These are phyloP conservation scores for Setophaga coronata DNA, from an alignment of 2,113 vertebrate genomes.

Conservation along the genomic window DNA sequence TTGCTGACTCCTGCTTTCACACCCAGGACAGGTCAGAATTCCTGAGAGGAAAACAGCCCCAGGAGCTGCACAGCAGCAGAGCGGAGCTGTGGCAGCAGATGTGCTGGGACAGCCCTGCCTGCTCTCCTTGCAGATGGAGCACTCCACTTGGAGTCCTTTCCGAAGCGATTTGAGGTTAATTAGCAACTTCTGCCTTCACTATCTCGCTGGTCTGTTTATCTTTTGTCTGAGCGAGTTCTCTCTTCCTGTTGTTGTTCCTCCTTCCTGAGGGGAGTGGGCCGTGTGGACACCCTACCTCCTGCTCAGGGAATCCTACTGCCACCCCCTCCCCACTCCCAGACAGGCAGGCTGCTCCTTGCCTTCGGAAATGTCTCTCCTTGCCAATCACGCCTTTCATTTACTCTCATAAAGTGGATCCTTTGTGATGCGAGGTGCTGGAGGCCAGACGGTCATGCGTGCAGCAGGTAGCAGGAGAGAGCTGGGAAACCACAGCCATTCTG, in stretches of 20 bases:
- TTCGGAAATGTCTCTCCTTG: background rate
- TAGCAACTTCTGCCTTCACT: slow-evolving; percentile 29
- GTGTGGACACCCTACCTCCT: accelerated
- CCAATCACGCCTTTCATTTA: background rate
- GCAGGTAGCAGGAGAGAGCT: background rate
- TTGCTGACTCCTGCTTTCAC: background rate
- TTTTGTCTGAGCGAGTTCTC: background rate
- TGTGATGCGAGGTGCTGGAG: accelerated
- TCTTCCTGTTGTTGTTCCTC: slow-evolving; percentile 39
- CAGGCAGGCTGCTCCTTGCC: background rate
- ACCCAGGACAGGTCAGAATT: background rate
- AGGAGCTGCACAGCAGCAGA: background rate
- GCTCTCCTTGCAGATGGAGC: background rate
- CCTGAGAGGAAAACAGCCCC: accelerated
- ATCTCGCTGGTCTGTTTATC: slow-evolving; percentile 32
- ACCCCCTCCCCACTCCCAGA: accelerated
- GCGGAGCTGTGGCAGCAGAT: background rate
- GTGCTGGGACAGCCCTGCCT: background rate
- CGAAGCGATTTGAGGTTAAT: background rate
- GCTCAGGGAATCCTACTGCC: background rate
- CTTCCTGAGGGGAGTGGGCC: background rate
- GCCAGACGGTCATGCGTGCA: background rate
- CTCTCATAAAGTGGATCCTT: background rate
- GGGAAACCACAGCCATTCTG: accelerated
- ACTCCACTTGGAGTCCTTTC: background rate